A percentile compares a stretch with the other conserved stretches of the same genome.
Conservation (phyloP, 1,140 invertebrate species). For the Drosophila oshimai region DNA sequence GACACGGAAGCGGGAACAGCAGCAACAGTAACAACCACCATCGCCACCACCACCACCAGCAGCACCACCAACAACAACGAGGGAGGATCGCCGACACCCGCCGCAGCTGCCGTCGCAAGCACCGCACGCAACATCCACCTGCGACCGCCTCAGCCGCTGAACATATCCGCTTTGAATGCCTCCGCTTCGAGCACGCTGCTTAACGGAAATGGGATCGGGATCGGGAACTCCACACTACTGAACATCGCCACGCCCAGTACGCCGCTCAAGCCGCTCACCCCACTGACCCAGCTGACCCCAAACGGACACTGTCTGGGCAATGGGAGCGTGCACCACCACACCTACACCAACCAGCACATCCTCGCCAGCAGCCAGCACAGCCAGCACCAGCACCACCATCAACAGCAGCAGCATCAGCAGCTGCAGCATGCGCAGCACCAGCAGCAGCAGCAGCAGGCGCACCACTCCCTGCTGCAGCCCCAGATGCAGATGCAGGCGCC, state of each 20-base stretch:
- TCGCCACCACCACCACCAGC: neutral
- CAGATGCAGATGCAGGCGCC: slow-evolving; percentile 3
- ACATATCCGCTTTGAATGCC: slow-evolving; percentile 86
- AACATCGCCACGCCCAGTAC: slow-evolving; percentile 59
- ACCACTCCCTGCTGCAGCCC: slow-evolving; percentile 1
- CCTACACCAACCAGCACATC: slow-evolving; percentile 76
- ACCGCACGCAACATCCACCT: slow-evolving; percentile 75
- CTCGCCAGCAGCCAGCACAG: slow-evolving; percentile 51
- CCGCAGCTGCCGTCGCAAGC: slow-evolving; percentile 62
- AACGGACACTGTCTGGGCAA: slow-evolving; percentile 62
- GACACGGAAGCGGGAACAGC: neutral
- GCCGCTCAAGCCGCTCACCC: slow-evolving; percentile 49
- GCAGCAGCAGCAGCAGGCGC: slow-evolving; percentile 12
- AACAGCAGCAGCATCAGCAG: slow-evolving; percentile 34
- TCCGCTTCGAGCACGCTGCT: slow-evolving; percentile 53
- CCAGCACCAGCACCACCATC: slow-evolving; percentile 23
- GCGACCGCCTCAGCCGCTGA: slow-evolving; percentile 84
- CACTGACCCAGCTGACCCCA: slow-evolving; percentile 58
- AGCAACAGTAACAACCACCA: slow-evolving; percentile 2
- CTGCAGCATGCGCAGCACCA: slow-evolving; percentile 10
- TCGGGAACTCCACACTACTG: slow-evolving; percentile 53
- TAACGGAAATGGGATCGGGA: slow-evolving; percentile 44
- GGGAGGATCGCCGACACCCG: slow-evolving; percentile 43
- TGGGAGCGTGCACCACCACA: slow-evolving; percentile 62
- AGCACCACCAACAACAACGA: slow-evolving; percentile 1